Evolutionary conservation across 1,140 invertebrate genomes (phyloP).

Genomic region (Proctacanthus coquilletti): DNA sequence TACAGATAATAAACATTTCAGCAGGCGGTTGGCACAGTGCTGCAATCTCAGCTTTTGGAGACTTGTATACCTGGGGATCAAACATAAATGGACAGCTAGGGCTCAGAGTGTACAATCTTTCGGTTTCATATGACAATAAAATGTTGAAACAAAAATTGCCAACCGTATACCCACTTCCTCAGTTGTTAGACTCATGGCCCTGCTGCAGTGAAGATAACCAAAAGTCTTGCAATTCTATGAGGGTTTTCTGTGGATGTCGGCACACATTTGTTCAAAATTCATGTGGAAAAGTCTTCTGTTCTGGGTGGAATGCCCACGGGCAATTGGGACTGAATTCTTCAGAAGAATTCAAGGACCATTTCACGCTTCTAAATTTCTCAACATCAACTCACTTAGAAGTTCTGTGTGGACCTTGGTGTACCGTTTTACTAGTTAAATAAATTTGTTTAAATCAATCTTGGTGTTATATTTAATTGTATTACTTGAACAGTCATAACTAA

Average conservation of each 20-base stretch:
- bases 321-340: conserved; percentile 52
- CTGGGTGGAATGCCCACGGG: conserved; percentile 57
- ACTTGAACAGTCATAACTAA: too few species aligned
- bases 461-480: too few species aligned
- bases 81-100: conserved; percentile 77
- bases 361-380: too few species aligned
- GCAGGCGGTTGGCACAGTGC: conserved; percentile 75
- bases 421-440: conserved; percentile 4
- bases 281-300: conserved; percentile 45
- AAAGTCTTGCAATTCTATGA: conserved; percentile 29
- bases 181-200: conserved; percentile 15
- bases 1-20: conserved; percentile 42
- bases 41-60: conserved; percentile 55
- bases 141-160: conserved; percentile 12
- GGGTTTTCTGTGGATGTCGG: conserved; percentile 47
- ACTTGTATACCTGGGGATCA: conserved; percentile 85
- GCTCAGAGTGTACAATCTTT: conserved; percentile 30
- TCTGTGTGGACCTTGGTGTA: conserved; percentile 25
- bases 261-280: conserved; percentile 46
- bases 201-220: conserved; percentile 27
- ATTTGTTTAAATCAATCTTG: too few species aligned
- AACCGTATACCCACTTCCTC: conserved; percentile 21
- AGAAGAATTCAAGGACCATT: too few species aligned
- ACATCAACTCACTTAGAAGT: too few species aligned
- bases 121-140: conserved; percentile 1